phyloP scores from a whole-genome alignment of 2,888 invertebrate species.

The Rhyacophila evoluta region DNA sequence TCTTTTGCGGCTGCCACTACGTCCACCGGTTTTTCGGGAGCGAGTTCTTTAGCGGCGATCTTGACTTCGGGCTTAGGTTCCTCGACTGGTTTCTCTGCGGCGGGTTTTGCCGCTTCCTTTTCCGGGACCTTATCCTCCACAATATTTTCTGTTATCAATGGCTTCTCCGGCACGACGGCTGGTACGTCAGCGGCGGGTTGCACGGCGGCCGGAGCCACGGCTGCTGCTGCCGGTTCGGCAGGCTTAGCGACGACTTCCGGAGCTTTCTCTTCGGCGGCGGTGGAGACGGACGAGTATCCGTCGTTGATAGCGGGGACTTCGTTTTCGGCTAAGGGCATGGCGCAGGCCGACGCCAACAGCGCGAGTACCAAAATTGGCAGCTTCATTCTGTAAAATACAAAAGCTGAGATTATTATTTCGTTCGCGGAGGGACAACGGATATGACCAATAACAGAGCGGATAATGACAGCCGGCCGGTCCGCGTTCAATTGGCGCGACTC shows the following conservation, averaged over 20 bases:
- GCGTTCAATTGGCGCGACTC: slow-evolving; percentile 50
- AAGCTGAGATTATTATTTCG: slow-evolving; percentile 34
- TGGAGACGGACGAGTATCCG: slow-evolving; percentile 46
- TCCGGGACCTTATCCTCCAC: slow-evolving; percentile 55
- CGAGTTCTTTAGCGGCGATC: slow-evolving; percentile 57
- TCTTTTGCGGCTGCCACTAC: slow-evolving; percentile 61
- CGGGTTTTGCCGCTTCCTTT: slow-evolving; percentile 49
- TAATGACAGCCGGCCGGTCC: slow-evolving; percentile 50
- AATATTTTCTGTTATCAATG: slow-evolving; percentile 55
- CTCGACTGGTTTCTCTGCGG: slow-evolving; percentile 51
- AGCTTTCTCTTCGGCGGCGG: slow-evolving; percentile 53
- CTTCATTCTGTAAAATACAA: slow-evolving; percentile 71
- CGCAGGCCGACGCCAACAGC: slow-evolving; percentile 68
- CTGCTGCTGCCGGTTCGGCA: slow-evolving; percentile 56
- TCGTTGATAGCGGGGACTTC: slow-evolving; percentile 46
- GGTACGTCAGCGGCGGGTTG: slow-evolving; percentile 53
- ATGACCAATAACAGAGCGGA: slow-evolving; percentile 47
- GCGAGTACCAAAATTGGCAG: slow-evolving; percentile 72
- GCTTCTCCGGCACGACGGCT: slow-evolving; percentile 27
- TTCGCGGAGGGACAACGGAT: slow-evolving; percentile 45
- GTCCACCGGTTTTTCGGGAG: slow-evolving; percentile 58
- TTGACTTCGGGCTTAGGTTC: slow-evolving; percentile 58
- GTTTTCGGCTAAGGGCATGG: slow-evolving; percentile 61
- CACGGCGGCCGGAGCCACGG: slow-evolving; percentile 56
- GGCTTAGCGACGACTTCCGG: slow-evolving; percentile 57